A percentile compares a stretch with the other conserved stretches of the same genome.
These are phyloP conservation scores for Linhomoeus sp. DNA, from an alignment of 2,888 invertebrate genomes.

Conservation along the genomic window DNA sequence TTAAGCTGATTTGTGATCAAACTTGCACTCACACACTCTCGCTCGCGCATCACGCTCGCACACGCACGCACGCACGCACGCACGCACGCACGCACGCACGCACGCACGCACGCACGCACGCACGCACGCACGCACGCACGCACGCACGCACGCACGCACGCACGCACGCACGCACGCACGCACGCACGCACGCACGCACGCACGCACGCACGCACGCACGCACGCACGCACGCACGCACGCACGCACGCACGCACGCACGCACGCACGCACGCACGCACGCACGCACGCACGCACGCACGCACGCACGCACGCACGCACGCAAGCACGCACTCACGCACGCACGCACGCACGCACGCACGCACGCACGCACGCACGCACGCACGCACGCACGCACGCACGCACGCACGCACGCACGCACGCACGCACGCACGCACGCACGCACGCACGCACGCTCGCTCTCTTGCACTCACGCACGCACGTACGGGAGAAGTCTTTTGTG, in stretches of 20 bases:
- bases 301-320: slow-evolving; percentile 6
- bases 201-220: slow-evolving; percentile 6
- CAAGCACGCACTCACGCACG: slow-evolving; percentile 6
- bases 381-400: slow-evolving; percentile 7
- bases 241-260: slow-evolving; percentile 6
- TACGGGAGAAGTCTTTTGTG: no score
- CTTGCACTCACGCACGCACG: slow-evolving; percentile 1
- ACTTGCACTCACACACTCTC: no score
- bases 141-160: slow-evolving; percentile 6
- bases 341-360: slow-evolving; percentile 7
- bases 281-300: slow-evolving; percentile 6
- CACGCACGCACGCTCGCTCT: neutral
- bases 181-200: slow-evolving; percentile 6
- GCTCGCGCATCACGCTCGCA: no score
- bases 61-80: no score
- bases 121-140: slow-evolving; percentile 6
- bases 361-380: slow-evolving; percentile 5
- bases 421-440: slow-evolving; percentile 5
- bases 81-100: no score
- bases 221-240: slow-evolving; percentile 7
- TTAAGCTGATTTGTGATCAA: no score
- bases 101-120: slow-evolving; percentile 3
- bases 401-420: slow-evolving; percentile 4
- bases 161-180: slow-evolving; percentile 7
- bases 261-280: slow-evolving; percentile 6